These are phyloP conservation scores for Aphidoletes aphidimyza DNA, from an alignment of 2,888 invertebrate species.

Conservation along the genomic window DNA sequence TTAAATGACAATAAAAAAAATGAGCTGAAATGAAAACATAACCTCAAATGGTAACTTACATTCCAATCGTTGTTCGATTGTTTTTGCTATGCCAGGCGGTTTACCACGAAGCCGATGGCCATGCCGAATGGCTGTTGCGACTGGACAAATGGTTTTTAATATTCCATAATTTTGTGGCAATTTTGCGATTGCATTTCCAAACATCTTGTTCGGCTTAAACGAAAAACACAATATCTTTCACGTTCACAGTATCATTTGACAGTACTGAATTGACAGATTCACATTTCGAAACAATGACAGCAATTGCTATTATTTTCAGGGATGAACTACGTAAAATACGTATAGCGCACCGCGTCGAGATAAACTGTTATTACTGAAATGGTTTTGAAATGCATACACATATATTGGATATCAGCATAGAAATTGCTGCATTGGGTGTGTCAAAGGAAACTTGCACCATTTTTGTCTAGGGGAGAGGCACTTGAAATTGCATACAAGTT, in stretches of 20 bases:
- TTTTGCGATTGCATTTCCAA: constrained; percentile 1
- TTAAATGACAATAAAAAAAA: neutral
- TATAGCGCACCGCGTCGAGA: neutral
- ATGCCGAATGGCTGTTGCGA: constrained; percentile 57
- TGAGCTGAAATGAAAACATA: constrained; percentile 50
- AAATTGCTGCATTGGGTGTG: constrained; percentile 1
- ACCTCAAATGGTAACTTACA: constrained; percentile 68
- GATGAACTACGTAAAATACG: neutral
- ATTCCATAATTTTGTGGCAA: neutral
- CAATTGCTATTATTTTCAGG: neutral
- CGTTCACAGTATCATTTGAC: neutral
- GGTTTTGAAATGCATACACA: neutral
- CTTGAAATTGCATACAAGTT: too few species aligned
- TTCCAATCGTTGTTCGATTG: constrained; percentile 75
- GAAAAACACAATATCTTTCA: neutral
- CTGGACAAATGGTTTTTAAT: neutral
- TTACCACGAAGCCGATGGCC: constrained; percentile 77
- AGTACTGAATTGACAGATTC: neutral
- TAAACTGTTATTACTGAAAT: neutral
- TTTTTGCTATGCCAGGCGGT: constrained; percentile 75
- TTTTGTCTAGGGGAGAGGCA: too few species aligned
- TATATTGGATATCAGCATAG: neutral
- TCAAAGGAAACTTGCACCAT: neutral
- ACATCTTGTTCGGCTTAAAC: constrained; percentile 10
- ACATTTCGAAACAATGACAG: neutral